Conservation (phyloP, 2,113 vertebrate species). For the Mystacornis crossleyi region DNA sequence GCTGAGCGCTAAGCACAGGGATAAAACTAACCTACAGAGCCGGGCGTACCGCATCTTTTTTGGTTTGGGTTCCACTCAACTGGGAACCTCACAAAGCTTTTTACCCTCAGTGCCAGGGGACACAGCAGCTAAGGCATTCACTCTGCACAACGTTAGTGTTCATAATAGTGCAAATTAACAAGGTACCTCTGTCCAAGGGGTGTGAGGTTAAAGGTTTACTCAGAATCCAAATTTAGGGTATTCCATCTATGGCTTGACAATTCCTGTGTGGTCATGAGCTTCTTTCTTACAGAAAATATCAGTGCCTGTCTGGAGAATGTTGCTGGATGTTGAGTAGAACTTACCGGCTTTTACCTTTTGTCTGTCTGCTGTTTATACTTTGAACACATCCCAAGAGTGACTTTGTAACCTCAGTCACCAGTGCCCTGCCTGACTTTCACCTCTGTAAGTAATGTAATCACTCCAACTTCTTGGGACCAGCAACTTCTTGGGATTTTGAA, state of each 20-base stretch:
- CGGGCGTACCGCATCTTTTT: conserved; percentile 33
- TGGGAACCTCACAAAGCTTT: conserved; percentile 77
- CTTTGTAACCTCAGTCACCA: background rate
- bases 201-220: conserved; percentile 52
- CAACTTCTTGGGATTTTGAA: background rate
- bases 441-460: background rate
- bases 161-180: conserved; percentile 80
- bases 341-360: background rate
- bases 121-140: conserved; percentile 78
- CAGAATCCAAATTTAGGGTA: conserved; percentile 58
- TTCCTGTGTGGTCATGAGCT: background rate
- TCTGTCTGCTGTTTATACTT: background rate
- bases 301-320: conserved; percentile 10
- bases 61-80: conserved; percentile 74
- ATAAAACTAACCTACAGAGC: conserved; percentile 43
- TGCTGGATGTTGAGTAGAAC: background rate
- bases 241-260: conserved; percentile 77
- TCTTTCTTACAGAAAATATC: background rate
- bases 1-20: conserved; percentile 33
- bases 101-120: conserved; percentile 70
- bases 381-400: background rate
- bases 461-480: conserved; percentile 27
- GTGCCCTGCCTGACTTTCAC: background rate
- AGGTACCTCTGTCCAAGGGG: conserved; percentile 61
- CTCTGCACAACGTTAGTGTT: conserved; percentile 75